Base-by-base conservation (phyloP, 2,888 invertebrate genomes). In the Protonemura montana region DNA sequence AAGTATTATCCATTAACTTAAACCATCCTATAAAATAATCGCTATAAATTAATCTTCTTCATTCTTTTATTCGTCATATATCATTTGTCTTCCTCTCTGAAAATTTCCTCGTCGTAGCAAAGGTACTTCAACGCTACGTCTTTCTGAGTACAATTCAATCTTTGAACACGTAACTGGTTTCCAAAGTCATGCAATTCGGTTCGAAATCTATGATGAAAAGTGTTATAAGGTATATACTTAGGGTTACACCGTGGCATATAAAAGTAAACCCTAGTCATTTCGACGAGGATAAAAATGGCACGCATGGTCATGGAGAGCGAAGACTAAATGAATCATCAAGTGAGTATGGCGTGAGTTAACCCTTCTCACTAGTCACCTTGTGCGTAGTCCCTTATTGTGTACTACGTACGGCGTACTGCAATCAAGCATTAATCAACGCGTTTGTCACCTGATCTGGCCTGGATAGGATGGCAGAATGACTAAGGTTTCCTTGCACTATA, bases 381-480 rank as follows among this genome's bases (percentile, higher is more conserved):
- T 35, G 35, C 10, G 35, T 35, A 3, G 35, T 3, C 10, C 3
- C 35, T 35, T 3, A 3, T 10, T 21, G 59, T 13, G 59, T 59
- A 59, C 35, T 35, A 10, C 59, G 59, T 59, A 59, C 59, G 7
- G n/a, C n/a, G n/a, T n/a, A 21, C 59, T 59, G 21, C 59, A 59
- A 59, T 59, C 13, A 59, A 59, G 16, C 21, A 59, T 78, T 78
- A 27, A 28, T 78, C 78, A 28, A 27, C 78, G 78, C 27, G 78
- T 78, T 78, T 78, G 78, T 78, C 78, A 78, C 78, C 78, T 78
- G 78, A 78, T 78, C 78, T 0, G 78, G 1, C 59, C 59, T 3
- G 78, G 78, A 28, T 27, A 28, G 28, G 78, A 78, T 28, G 78
- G 28, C 78, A 28, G 27, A 26, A 25, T 78, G 78, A 78, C 78